Percentiles rank a stretch among this genome's conserved stretches.
Conservation (phyloP, 2,888 invertebrate species). For the Sinohyriopsis cumingii region DNA sequence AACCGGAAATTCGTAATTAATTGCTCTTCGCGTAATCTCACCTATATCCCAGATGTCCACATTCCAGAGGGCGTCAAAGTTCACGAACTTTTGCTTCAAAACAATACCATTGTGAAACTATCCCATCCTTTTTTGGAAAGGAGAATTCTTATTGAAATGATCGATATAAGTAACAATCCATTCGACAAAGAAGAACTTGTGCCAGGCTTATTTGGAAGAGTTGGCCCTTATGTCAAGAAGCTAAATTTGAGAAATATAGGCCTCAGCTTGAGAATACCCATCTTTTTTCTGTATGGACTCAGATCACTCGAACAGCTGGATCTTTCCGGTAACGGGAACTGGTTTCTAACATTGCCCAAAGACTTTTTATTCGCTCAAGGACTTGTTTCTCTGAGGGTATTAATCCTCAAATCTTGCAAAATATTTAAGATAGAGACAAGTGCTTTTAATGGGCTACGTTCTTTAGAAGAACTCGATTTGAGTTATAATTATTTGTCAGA, state of each 20-base stretch:
- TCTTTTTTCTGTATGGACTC: conserved; percentile 23
- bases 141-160: conserved; percentile 9
- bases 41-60: conserved; percentile 23
- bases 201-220: conserved; percentile 16
- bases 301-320: conserved; percentile 26
- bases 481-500: conserved; percentile 29
- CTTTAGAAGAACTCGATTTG: conserved; percentile 26
- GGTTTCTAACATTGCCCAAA: conserved; percentile 22
- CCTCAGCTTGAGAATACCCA: conserved; percentile 22
- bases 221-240: conserved; percentile 11
- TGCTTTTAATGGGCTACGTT: conserved; percentile 28
- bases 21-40: conserved; percentile 30
- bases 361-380: conserved; percentile 28
- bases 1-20: conserved; percentile 3
- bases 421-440: conserved; percentile 23
- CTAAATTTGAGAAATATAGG: conserved; percentile 21
- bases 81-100: conserved; percentile 21
- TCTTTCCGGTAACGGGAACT: conserved; percentile 30
- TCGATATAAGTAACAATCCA: conserved; percentile 35
- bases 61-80: conserved; percentile 21
- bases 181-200: conserved; percentile 17
- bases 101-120: conserved; percentile 27
- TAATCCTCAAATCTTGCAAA: conserved; percentile 28
- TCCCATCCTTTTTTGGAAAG: conserved; percentile 12
- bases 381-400: conserved; percentile 21